Conservation (phyloP, 2,113 vertebrate species). For the Lagopus leucura region DNA sequence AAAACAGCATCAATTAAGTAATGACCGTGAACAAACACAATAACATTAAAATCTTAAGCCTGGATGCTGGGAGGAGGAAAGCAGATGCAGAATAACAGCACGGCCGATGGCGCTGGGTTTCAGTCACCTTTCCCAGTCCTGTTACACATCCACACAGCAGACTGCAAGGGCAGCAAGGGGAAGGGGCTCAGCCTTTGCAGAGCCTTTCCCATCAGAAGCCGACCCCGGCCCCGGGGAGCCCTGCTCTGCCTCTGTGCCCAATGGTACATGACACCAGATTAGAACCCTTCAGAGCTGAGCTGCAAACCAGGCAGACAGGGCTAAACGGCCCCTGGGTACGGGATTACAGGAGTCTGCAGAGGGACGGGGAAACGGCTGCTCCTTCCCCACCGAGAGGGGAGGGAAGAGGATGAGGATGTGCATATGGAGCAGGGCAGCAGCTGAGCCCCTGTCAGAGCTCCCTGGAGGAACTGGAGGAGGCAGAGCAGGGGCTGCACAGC, state of each 20-base stretch:
- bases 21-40: neutral
- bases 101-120: accelerated
- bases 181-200: neutral
- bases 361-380: slow-evolving; percentile 37
- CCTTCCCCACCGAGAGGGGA: neutral
- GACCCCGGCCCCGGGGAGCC: neutral
- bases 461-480: neutral
- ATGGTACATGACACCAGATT: slow-evolving; percentile 63
- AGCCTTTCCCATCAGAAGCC: neutral
- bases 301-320: slow-evolving; percentile 56
- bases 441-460: slow-evolving; percentile 35
- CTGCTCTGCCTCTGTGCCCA: neutral
- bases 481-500: neutral
- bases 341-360: slow-evolving; percentile 50
- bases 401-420: neutral
- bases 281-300: slow-evolving; percentile 52
- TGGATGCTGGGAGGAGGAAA: neutral
- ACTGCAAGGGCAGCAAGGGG: neutral
- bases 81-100: neutral
- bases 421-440: slow-evolving; percentile 45
- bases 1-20: neutral
- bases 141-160: neutral
- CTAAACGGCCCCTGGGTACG: slow-evolving; percentile 30
- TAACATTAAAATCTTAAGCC: neutral
- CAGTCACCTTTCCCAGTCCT: neutral